phyloP scores from a whole-genome alignment of 2,113 vertebrate species.

The Chauna torquata region DNA sequence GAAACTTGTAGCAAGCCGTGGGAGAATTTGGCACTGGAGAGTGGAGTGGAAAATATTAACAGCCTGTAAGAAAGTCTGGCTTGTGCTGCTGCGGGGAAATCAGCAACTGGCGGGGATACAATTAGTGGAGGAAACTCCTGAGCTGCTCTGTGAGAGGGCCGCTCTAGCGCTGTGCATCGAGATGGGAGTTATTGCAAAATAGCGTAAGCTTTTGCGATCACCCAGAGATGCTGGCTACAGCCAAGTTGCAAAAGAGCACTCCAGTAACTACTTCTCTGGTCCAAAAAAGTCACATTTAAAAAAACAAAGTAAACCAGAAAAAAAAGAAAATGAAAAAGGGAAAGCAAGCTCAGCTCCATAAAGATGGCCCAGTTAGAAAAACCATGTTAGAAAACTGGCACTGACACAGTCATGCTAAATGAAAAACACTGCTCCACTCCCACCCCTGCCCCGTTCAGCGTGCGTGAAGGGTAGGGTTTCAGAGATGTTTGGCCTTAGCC shows the following conservation, averaged over 20 bases:
- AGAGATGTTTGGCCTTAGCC: background rate
- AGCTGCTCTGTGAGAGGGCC: constrained; percentile 2
- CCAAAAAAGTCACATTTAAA: constrained; percentile 11
- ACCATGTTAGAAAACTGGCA: background rate
- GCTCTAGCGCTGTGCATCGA: background rate
- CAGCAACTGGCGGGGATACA: constrained; percentile 57
- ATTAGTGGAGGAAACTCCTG: constrained; percentile 69
- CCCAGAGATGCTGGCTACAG: background rate
- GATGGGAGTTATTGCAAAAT: constrained; percentile 17
- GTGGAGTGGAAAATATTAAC: constrained; percentile 71
- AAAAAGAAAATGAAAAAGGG: rapidly evolving
- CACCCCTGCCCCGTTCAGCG: background rate
- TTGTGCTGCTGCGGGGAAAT: constrained; percentile 56
- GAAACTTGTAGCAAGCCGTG: constrained; percentile 63
- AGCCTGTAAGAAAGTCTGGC: constrained; percentile 72
- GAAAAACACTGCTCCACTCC: background rate
- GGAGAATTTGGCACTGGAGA: constrained; percentile 71
- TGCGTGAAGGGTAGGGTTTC: background rate
- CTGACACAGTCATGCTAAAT: background rate
- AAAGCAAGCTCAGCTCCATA: background rate
- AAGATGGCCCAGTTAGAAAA: background rate
- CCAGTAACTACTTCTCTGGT: background rate
- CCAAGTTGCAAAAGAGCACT: constrained; percentile 59
- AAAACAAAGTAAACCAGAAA: background rate
- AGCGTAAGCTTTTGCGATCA: constrained; percentile 45